Conservation (phyloP, 2,113 vertebrate species). For the Illadopsis cleaveri region DNA sequence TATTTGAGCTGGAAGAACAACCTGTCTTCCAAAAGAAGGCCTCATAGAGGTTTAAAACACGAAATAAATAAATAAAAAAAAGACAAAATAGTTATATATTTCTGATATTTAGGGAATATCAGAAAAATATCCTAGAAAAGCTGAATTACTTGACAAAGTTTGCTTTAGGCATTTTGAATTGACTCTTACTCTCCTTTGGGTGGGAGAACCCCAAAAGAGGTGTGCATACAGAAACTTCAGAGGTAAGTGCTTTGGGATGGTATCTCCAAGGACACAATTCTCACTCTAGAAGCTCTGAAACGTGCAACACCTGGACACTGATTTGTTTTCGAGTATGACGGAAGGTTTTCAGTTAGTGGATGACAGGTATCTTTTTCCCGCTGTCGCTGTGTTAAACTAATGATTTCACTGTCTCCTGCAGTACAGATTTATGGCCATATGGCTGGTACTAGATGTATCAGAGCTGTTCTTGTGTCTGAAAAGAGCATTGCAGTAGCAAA, state of each 20-base stretch:
- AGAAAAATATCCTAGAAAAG: neutral
- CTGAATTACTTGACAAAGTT: neutral
- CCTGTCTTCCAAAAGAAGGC: neutral
- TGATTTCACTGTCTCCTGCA: neutral
- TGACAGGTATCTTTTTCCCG: neutral
- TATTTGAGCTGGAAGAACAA: neutral
- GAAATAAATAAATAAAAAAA: neutral
- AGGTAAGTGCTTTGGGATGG: neutral
- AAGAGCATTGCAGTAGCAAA: neutral
- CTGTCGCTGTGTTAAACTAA: neutral
- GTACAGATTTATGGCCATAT: neutral
- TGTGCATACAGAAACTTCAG: neutral
- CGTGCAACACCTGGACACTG: fast-evolving
- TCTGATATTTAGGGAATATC: neutral
- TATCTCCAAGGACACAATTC: neutral
- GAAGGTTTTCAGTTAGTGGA: neutral
- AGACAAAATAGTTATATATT: neutral
- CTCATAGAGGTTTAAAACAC: neutral
- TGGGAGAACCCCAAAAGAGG: neutral
- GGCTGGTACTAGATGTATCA: neutral
- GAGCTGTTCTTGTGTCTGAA: neutral
- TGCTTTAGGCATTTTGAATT: neutral
- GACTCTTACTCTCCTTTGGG: neutral
- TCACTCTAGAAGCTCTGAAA: neutral
- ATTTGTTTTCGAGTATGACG: neutral